Evolutionary conservation across 2,113 vertebrate species (phyloP), one percentile per base, ranked within the genome.

Genomic region (Cavia porcellus): DNA sequence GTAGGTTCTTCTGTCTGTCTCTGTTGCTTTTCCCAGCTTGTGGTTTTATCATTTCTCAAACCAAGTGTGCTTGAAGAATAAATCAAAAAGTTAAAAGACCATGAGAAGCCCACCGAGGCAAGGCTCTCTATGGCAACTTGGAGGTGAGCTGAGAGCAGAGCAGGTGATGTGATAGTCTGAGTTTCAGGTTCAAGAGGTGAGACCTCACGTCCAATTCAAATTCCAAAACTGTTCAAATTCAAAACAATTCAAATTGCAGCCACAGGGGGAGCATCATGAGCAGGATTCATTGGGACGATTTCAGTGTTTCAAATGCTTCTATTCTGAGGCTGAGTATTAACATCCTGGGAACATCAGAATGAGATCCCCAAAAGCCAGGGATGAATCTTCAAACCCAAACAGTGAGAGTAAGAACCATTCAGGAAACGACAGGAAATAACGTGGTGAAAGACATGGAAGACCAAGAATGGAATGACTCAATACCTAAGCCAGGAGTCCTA

Each of bases 211-310:
- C 11, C 64, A 38, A 24, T 50, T 66, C 66, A 64, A 24, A 75
- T 13, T 77, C 55, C 81, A 86, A 62, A 66, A 52, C 35, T 47
- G n/a, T n/a, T n/a, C n/a, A n/a, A n/a, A n/a, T n/a, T n/a, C n/a
- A n/a, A n/a, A n/a, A n/a, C n/a, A n/a, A n/a, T n/a, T n/a, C n/a
- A n/a, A n/a, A n/a, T n/a, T n/a, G n/a, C n/a, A 79, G 24, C 20
- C 35, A 57, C 8, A 11, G 15, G 81, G 30, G 17, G 15, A 77
- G 17, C 0, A 2, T 8, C 0, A 1, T 0, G 7, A 45, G 50
- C 35, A 10, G 2, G 38, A 30, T 52, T 19, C 55, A 55, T 42
- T 5, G 35, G 38, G 7, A 28, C 25, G 25, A 1, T 59, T 42
- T 45, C 64, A 8, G 32, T 24, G 17, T 79, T 86, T 74, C 57